These are phyloP conservation scores for Cairina moschata DNA, from an alignment of 2,113 vertebrate genomes.

Conservation along the genomic window DNA sequence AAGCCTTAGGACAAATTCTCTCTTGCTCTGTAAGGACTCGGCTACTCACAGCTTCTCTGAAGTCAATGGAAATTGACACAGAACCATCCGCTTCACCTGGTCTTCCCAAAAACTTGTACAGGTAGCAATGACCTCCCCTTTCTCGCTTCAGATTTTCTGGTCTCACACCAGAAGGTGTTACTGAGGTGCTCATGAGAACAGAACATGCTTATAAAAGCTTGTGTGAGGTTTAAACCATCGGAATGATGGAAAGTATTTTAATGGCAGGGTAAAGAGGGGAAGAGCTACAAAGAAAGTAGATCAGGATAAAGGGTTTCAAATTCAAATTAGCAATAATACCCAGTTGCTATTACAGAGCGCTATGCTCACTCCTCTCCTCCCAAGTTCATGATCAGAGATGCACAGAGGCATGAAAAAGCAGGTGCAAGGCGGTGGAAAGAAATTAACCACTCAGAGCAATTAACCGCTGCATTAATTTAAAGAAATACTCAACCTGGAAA, in stretches of 20 bases:
- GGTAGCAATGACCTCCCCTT: not conserved
- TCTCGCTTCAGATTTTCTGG: not conserved
- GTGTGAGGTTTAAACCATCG: not conserved
- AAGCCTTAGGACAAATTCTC: slow-evolving; percentile 37
- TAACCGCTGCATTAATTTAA: slow-evolving; percentile 60
- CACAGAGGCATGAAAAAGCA: slow-evolving; percentile 49
- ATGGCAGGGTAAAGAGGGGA: not conserved
- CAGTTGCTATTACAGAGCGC: slow-evolving; percentile 48
- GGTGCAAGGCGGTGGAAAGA: slow-evolving; percentile 44
- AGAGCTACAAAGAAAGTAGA: slow-evolving; percentile 34
- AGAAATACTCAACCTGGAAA: slow-evolving; percentile 37
- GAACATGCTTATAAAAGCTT: not conserved
- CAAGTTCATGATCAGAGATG: slow-evolving; percentile 29
- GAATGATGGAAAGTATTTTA: slow-evolving; percentile 1
- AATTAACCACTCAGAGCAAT: slow-evolving; percentile 53
- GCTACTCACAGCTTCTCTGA: not conserved
- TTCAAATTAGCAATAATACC: slow-evolving; percentile 25
- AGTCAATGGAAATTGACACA: not conserved
- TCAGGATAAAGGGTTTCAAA: not conserved
- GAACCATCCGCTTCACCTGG: not conserved
- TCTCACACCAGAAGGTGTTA: not conserved
- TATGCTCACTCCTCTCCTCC: not conserved
- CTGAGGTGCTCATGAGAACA: not conserved
- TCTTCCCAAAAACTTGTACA: not conserved
- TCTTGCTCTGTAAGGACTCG: not conserved